Percentiles rank a stretch among this genome's conserved stretches.
Conservation (phyloP, 2,888 invertebrate species). For the Synanthedon andrenaeformis region DNA sequence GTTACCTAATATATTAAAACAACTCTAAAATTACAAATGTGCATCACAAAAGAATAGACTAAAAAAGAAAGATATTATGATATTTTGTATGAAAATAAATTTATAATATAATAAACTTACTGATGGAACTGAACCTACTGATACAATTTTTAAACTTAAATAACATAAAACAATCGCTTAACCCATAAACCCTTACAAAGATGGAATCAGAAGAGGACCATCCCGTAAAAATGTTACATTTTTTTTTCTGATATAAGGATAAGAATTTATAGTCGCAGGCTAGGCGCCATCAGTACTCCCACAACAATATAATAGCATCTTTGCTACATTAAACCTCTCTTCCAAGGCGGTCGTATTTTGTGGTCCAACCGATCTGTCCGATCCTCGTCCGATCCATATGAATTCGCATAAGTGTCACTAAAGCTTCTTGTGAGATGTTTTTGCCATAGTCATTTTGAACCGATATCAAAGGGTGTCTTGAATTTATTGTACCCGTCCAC, state of each 20-base stretch:
- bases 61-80: too few relatives aligned
- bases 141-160: not conserved
- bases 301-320: constrained; percentile 41
- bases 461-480: constrained; percentile 42
- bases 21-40: too few relatives aligned
- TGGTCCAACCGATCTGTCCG: constrained; percentile 61
- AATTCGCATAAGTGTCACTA: constrained; percentile 52
- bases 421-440: constrained; percentile 49
- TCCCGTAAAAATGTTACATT: not conserved
- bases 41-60: too few relatives aligned
- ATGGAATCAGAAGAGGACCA: not conserved
- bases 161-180: not conserved
- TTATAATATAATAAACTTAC: too few relatives aligned
- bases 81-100: too few relatives aligned
- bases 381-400: constrained; percentile 56
- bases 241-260: constrained; percentile 2
- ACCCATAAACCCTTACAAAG: not conserved
- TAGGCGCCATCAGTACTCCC: constrained; percentile 49
- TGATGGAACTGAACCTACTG: too few relatives aligned
- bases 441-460: constrained; percentile 42
- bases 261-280: constrained; percentile 30
- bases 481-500: constrained; percentile 42
- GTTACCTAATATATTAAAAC: too few relatives aligned
- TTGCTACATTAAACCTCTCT: constrained; percentile 39
- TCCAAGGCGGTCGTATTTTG: constrained; percentile 52